Evolutionary conservation across 2,113 vertebrate species (phyloP).

Genomic region (Clarias batrachus): DNA sequence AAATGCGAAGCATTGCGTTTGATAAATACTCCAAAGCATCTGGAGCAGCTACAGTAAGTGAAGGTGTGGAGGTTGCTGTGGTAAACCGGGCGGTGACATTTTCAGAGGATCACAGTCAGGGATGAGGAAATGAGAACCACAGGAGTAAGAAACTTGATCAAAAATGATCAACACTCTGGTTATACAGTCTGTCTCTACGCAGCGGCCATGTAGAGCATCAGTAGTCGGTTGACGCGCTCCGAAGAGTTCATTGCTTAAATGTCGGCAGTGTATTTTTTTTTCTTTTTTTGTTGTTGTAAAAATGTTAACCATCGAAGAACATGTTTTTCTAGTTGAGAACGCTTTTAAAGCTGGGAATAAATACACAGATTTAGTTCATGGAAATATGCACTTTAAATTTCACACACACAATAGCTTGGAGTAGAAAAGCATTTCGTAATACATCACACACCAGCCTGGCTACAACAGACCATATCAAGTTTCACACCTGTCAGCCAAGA

Average conservation of each 20-base stretch:
- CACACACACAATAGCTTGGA: not conserved
- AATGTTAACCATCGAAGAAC: no score
- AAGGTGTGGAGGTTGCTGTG: not conserved
- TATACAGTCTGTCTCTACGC: no score
- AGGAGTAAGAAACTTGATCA: not conserved
- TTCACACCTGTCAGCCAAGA: not conserved
- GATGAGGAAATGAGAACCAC: not conserved
- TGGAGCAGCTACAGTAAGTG: not conserved
- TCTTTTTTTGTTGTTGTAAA: no score
- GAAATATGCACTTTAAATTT: no score
- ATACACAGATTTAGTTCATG: no score
- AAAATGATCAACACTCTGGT: not conserved
- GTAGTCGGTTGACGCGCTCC: no score
- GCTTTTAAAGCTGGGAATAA: no score
- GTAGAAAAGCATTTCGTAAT: not conserved
- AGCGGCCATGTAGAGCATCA: no score
- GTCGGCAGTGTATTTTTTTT: no score
- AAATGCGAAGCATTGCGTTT: not conserved
- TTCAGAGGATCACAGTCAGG: not conserved
- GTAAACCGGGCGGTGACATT: not conserved
- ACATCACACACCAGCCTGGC: not conserved
- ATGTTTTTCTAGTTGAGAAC: no score
- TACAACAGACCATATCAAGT: not conserved
- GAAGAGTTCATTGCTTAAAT: no score
- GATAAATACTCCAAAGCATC: not conserved